phyloP scores from a whole-genome alignment of 2,888 invertebrate genomes.

The Chelonus formosanus region DNA sequence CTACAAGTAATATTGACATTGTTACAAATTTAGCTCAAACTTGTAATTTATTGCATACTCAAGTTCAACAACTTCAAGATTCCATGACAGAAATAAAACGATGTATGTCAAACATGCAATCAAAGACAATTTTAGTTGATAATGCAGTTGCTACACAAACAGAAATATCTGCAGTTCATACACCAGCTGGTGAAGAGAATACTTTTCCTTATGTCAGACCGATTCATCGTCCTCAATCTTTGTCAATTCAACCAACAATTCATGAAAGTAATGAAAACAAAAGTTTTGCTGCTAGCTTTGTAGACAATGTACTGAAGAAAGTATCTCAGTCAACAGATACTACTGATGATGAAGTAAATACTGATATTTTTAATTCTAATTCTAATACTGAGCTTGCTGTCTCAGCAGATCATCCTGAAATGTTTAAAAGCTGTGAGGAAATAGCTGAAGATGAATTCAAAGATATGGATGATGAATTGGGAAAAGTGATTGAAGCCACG shows the following conservation, averaged over 20 bases:
- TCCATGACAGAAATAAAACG: constrained; percentile 82
- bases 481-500: constrained; percentile 49
- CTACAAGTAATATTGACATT: constrained; percentile 69
- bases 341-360: constrained; percentile 60
- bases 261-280: constrained; percentile 58
- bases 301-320: constrained; percentile 55
- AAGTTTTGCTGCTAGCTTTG: constrained; percentile 50
- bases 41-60: constrained; percentile 77
- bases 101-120: constrained; percentile 69
- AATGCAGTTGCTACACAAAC: constrained; percentile 78
- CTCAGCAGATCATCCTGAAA: constrained; percentile 51
- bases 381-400: constrained; percentile 54
- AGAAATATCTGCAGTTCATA: constrained; percentile 80
- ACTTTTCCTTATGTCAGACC: constrained; percentile 65
- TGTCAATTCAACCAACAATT: constrained; percentile 59
- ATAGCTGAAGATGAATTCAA: constrained; percentile 54
- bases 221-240: constrained; percentile 54
- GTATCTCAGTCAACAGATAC: constrained; percentile 59
- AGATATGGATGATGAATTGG: constrained; percentile 47
- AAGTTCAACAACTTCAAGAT: constrained; percentile 81
- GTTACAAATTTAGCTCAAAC: constrained; percentile 80
- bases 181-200: constrained; percentile 68
- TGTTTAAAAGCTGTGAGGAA: constrained; percentile 60
- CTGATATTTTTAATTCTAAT: constrained; percentile 59
- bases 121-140: constrained; percentile 53